phyloP scores from a whole-genome alignment of 2,888 invertebrate species.

The Teleiodes luculella region DNA sequence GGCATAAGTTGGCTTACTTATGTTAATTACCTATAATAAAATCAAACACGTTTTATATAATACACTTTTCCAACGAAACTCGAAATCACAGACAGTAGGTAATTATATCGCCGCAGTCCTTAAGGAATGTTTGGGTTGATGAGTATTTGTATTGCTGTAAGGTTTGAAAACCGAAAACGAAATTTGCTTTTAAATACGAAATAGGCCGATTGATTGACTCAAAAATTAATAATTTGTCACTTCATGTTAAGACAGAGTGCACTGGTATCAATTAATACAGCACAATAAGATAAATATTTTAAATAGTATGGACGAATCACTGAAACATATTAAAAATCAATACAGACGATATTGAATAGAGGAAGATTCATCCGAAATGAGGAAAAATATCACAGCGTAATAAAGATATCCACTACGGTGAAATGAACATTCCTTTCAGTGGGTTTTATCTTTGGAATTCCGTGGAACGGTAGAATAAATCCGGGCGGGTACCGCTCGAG shows the following conservation, averaged over 20 bases:
- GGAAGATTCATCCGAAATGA: conserved; percentile 6
- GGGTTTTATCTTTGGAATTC: conserved; percentile 26
- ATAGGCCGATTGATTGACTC: too few species aligned
- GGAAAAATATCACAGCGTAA: conserved; percentile 21
- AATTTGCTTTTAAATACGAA: too few species aligned
- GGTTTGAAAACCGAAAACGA: too few species aligned
- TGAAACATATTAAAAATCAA: not conserved
- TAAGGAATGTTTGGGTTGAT: too few species aligned
- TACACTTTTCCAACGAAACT: too few species aligned
- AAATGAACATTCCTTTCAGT: conserved; percentile 25
- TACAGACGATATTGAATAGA: not conserved
- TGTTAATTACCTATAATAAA: not conserved
- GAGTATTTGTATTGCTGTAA: too few species aligned
- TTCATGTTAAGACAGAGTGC: too few species aligned
- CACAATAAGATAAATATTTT: too few species aligned
- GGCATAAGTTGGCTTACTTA: not conserved
- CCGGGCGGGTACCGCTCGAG: conserved; percentile 26
- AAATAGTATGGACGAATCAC: not conserved
- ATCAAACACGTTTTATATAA: not conserved
- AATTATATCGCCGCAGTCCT: too few species aligned
- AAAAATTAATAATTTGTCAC: too few species aligned
- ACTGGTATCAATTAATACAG: too few species aligned
- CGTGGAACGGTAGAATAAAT: conserved; percentile 30
- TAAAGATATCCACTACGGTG: conserved; percentile 24
- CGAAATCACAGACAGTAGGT: too few species aligned